These are phyloP conservation scores for Cathartes aura DNA, from an alignment of 2,113 vertebrate species.

Conservation along the genomic window DNA sequence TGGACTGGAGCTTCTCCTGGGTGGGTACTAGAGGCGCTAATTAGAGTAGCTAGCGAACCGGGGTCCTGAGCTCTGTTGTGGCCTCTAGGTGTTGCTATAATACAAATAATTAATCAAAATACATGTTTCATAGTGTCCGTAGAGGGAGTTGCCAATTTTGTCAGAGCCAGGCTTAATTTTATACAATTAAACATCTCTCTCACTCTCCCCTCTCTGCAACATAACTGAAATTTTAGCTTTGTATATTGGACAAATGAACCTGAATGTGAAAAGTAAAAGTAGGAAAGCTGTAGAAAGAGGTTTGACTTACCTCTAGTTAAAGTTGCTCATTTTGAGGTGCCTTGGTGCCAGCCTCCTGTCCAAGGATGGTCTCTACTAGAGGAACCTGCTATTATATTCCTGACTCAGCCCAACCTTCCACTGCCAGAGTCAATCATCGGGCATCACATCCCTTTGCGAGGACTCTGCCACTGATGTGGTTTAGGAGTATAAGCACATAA, in stretches of 20 bases:
- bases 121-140: neutral
- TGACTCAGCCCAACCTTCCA: neutral
- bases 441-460: neutral
- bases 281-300: neutral
- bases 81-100: conserved; percentile 70
- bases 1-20: neutral
- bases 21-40: neutral
- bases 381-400: neutral
- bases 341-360: neutral
- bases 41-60: neutral
- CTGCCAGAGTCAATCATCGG: neutral
- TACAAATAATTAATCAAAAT: conserved; percentile 63
- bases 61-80: conserved; percentile 31
- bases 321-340: neutral
- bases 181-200: neutral
- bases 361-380: neutral
- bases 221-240: neutral
- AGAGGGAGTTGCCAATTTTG: neutral
- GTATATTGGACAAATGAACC: neutral
- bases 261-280: neutral
- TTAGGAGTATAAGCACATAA: neutral
- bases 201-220: neutral
- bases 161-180: neutral
- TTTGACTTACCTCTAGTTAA: neutral
- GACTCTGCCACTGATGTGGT: neutral